Conservation (phyloP, 2,113 vertebrate species). For the Zosterops borbonicus region DNA sequence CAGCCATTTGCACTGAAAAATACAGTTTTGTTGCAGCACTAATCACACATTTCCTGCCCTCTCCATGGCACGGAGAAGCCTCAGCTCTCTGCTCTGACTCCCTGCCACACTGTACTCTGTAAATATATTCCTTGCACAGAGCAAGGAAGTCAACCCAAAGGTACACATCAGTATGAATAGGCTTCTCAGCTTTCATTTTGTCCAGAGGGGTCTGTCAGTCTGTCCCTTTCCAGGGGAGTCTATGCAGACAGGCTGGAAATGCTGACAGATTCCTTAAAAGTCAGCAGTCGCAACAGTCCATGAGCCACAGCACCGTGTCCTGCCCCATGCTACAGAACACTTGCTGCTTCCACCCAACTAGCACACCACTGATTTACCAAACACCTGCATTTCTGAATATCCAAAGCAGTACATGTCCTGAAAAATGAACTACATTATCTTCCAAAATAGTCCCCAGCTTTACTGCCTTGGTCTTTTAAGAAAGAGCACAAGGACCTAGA, state of each 20-base stretch:
- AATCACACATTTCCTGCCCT: not conserved
- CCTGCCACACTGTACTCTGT: rapidly evolving
- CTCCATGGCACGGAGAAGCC: rapidly evolving
- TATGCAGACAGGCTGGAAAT: not conserved
- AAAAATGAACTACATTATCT: not conserved
- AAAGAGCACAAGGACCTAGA: not conserved
- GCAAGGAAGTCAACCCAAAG: not conserved
- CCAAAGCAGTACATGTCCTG: not conserved
- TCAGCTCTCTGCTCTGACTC: not conserved
- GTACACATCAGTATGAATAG: not conserved
- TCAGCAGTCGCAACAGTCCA: rapidly evolving
- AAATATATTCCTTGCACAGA: not conserved
- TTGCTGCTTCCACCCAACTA: not conserved
- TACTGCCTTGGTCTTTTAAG: not conserved
- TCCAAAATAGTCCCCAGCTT: not conserved
- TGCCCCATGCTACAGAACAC: not conserved
- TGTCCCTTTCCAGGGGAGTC: not conserved
- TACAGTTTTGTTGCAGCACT: not conserved
- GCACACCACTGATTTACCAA: not conserved
- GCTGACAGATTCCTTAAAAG: not conserved
- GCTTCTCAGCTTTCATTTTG: not conserved
- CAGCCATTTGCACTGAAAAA: not conserved
- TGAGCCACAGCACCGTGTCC: rapidly evolving
- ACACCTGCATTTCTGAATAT: not conserved
- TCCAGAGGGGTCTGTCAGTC: not conserved